phyloP scores from a whole-genome alignment of 2,888 invertebrate genomes.

The Calephelis perditalis region DNA sequence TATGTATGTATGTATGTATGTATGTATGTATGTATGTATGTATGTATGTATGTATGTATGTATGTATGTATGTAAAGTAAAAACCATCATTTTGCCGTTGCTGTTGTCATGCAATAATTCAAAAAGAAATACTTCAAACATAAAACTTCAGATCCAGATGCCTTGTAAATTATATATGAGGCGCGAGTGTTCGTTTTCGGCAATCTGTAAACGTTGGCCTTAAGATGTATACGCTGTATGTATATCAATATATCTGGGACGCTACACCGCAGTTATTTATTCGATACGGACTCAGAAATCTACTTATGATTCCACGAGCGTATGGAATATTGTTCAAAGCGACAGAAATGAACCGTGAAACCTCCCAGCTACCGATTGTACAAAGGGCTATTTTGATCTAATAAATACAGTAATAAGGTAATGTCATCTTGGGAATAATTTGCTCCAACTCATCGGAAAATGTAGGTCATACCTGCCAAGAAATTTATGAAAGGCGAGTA shows the following conservation, averaged over 20 bases:
- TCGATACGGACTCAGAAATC: constrained; percentile 10
- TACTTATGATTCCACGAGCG: constrained; percentile 4
- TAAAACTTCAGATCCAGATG: background rate
- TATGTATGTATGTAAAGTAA: too few relatives aligned
- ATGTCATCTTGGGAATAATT: background rate
- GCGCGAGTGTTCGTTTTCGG: background rate
- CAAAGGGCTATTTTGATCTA: constrained; percentile 10
- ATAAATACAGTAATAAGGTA: constrained; percentile 9
- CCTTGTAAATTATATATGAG: background rate
- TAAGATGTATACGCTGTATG: background rate
- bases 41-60: too few relatives aligned
- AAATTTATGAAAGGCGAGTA: too few relatives aligned
- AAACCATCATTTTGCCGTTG: too few relatives aligned
- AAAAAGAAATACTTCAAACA: too few relatives aligned
- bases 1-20: too few relatives aligned
- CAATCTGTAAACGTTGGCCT: constrained; percentile 4
- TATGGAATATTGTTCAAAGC: constrained; percentile 12
- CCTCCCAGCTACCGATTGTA: background rate
- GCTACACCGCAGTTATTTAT: constrained; percentile 3
- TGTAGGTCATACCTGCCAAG: too few relatives aligned
- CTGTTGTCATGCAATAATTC: too few relatives aligned
- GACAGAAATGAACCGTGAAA: constrained; percentile 9
- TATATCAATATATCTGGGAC: background rate
- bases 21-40: too few relatives aligned
- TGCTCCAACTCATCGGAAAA: background rate